Percentiles rank a stretch among this genome's conserved stretches.
Evolutionary conservation across 2,888 invertebrate genomes (phyloP).

Genomic region (Ellobium chinense): DNA sequence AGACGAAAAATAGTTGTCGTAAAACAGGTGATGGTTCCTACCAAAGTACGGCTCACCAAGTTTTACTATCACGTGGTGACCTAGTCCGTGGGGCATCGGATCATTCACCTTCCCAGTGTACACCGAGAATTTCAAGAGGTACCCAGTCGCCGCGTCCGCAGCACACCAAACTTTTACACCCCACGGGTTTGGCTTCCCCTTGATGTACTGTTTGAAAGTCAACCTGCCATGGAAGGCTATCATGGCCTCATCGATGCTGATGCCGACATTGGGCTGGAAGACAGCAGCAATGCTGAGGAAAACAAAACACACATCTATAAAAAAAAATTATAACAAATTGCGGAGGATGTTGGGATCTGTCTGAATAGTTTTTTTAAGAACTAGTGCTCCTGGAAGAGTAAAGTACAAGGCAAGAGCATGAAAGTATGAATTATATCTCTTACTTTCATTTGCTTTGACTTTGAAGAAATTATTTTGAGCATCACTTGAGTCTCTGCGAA

Average conservation of each 20-base stretch:
- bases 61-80: slow-evolving; percentile 14
- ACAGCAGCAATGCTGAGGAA: slow-evolving; percentile 76
- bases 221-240: slow-evolving; percentile 19
- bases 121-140: slow-evolving; percentile 27
- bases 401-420: background rate
- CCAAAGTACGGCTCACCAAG: background rate
- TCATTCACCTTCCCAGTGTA: slow-evolving; percentile 15
- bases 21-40: slow-evolving; percentile 10
- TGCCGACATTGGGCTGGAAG: background rate
- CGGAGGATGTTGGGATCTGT: background rate
- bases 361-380: background rate
- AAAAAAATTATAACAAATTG: background rate
- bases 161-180: slow-evolving; percentile 37
- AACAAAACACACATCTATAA: background rate
- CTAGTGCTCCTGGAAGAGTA: background rate
- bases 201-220: slow-evolving; percentile 35
- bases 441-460: background rate
- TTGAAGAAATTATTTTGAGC: background rate
- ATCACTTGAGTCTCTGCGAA: background rate
- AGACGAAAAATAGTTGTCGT: slow-evolving; percentile 27
- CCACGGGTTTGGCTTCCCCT: slow-evolving; percentile 35
- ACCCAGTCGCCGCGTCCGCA: slow-evolving; percentile 1
- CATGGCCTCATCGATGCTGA: slow-evolving; percentile 30
- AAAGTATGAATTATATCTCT: background rate
- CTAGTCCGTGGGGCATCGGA: slow-evolving; percentile 5